phyloP scores from a whole-genome alignment of 2,888 invertebrate genomes.

The Ptycholaimellus sp. region DNA sequence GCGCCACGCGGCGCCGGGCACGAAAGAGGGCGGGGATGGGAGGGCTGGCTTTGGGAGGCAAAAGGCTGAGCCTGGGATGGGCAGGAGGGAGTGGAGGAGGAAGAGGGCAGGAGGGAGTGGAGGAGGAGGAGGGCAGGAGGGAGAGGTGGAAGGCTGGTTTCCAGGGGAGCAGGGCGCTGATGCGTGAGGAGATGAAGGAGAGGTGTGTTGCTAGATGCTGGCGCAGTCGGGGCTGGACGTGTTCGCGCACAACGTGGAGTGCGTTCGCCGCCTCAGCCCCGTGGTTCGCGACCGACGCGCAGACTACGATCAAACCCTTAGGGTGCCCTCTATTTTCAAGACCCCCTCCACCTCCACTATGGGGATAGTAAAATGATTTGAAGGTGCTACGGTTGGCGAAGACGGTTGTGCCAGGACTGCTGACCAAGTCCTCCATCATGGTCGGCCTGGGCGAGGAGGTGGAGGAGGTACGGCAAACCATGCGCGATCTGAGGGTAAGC shows the following conservation, averaged over 20 bases:
- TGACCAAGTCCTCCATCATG: constrained; percentile 97
- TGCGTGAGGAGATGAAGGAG: too few species aligned
- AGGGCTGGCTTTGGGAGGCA: too few species aligned
- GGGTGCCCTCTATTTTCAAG: constrained; percentile 16
- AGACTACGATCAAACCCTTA: constrained; percentile 61
- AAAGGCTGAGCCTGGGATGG: too few species aligned
- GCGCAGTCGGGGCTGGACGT: constrained; percentile 58
- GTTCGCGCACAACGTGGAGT: constrained; percentile 94
- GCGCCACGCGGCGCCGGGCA: too few species aligned
- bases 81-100: too few species aligned
- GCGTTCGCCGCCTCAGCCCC: constrained; percentile 34
- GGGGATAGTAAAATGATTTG: too few species aligned
- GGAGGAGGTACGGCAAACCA: constrained; percentile 54
- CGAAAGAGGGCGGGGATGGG: too few species aligned
- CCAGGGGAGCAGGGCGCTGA: too few species aligned
- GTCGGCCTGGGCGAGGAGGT: constrained; percentile 73
- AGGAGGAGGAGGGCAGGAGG: too few species aligned
- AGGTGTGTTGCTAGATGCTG: too few species aligned
- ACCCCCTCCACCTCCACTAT: constrained; percentile 2
- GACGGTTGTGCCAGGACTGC: constrained; percentile 46
- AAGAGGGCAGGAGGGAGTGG: too few species aligned
- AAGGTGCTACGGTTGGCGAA: constrained; percentile 53
- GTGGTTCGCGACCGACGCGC: constrained; percentile 71
- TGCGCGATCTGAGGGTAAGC: constrained; percentile 42
- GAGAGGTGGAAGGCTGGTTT: too few species aligned